Percentiles rank a stretch among this genome's conserved stretches.
Conservation (phyloP, 2,113 vertebrate species). For the Alectura lathami region DNA sequence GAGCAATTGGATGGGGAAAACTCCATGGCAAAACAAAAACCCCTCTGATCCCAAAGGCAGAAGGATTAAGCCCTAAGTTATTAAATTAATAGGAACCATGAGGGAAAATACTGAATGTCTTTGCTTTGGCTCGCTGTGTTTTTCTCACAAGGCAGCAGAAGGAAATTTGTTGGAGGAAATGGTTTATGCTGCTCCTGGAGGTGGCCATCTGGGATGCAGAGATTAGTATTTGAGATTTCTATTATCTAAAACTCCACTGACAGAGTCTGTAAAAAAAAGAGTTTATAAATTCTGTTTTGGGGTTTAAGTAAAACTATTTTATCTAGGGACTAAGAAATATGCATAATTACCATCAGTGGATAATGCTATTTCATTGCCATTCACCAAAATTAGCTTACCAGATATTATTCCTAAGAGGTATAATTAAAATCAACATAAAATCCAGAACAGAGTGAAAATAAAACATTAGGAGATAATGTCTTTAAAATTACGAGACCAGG, state of each 20-base stretch:
- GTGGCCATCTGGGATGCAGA: conserved; percentile 29
- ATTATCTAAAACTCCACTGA: conserved; percentile 36
- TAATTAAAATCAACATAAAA: conserved; percentile 71
- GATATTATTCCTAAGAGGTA: conserved; percentile 71
- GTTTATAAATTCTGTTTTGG: conserved; percentile 22
- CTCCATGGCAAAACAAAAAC: neutral
- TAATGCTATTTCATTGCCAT: conserved; percentile 37
- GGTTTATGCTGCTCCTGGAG: neutral
- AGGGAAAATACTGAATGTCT: neutral
- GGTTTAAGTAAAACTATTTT: conserved; percentile 56
- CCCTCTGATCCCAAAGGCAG: neutral
- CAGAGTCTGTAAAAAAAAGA: conserved; percentile 12
- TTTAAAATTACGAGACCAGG: conserved; percentile 41
- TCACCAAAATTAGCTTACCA: conserved; percentile 40
- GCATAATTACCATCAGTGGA: conserved; percentile 58
- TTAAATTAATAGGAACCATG: neutral
- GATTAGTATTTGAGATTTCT: conserved; percentile 31
- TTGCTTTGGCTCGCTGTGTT: neutral
- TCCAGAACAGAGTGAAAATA: conserved; percentile 45
- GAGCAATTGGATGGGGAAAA: neutral
- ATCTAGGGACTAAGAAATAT: conserved; percentile 51
- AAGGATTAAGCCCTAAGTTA: neutral
- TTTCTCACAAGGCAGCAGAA: conserved; percentile 8
- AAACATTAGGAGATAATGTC: conserved; percentile 59
- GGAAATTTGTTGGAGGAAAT: conserved; percentile 13